Base-by-base conservation (phyloP, 2,888 invertebrate genomes). In the Hypercompe scribonia region DNA sequence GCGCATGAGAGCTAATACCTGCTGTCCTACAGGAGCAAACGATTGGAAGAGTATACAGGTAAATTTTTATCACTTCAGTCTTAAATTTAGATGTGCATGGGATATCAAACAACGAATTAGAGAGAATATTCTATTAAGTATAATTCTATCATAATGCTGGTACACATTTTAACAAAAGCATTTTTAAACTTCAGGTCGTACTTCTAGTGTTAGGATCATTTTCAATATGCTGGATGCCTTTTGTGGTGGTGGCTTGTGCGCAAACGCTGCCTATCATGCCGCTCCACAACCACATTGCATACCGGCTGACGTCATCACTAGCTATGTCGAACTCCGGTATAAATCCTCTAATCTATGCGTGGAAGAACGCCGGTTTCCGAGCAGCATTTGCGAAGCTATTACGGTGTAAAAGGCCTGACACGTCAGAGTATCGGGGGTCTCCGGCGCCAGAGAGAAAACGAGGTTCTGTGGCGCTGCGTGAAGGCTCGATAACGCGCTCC, bases 301-400 rank as follows among this genome's bases (percentile, higher is more conserved):
- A 97, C 91, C 97, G 97, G 82, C 94, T 96, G 28, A 96, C 97
- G 69, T 97, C 97, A 77, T 97, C 97, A 4, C 94, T 98, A 79
- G 98, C 98, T 36, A 97, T 98, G 95, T 96, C 97, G 71, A 98
- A 98, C 91, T 98, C 98, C 15, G 97, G 97, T 42, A 96, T 98
- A 87, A 98, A 98, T 92, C 98, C 98, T 0, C 93, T 98, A 65
- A 98, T 98, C 85, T 98, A 98, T 93, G 98, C 98, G 46, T 98
- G 98, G 98, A 98, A 98, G 90, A 98, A 98, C 90, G 96, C 97
- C 13, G 97, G 97, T 78, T 98, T 98, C 89, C 96, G 98, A 8
- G 96, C 96, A 69, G 97, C 98, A 1, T 98, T 98, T 88, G 95
- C 96, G 46, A 96, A 96, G 79, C 93, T 98, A 21, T 91, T 98